Evolutionary conservation across 53 echinoderm and acorn worm genomes (phyloP), one percentile per base, ranked within the genome.

Genomic region (Paracentrotus lividus): DNA sequence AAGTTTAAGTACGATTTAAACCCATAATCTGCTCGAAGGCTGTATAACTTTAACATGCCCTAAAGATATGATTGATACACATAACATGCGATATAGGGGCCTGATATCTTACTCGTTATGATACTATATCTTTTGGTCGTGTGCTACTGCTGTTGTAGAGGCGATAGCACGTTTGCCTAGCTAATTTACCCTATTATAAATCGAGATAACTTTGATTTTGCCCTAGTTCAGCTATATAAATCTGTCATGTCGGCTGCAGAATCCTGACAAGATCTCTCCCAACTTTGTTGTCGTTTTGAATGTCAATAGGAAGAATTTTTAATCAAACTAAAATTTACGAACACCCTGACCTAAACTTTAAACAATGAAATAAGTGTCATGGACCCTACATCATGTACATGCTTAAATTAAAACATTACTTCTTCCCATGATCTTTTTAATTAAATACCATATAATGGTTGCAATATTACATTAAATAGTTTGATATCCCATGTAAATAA

Each of bases 1-100:
- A 90, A 90, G 90, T 90, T 90, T 90, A 90, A 90, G 90, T 90
- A 42, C 90, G 32, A 49, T 90, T 66, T 47, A 43, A 68, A 66
- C n/a, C 42, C 90, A 42, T 49, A 90, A 90, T 67, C 90, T 58
- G 4, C 16, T 49, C 13, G 66, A 66, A 43, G 90, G 66, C 47
- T 67, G 31, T 90, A 67, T 88, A 88, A 88, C 90, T 90, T 90
- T 65, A 90, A 66, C 49, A 69, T 42, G 64, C 51, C 42, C 51
- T 56, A 56, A 55, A 56, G 88, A 88, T 88, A 67, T 65, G 90
- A 65, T 29, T 68, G 31, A 33, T 90, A 90, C 67, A 90, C 90
- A 67, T 67, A 52, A 90, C 68, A 65, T n/a, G 68, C 29, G 90
- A 90, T 65, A 90, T 49, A 88, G n/a, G 4, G 49, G 10, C 13